Evolutionary conservation across 2,888 invertebrate genomes (phyloP).

Genomic region (Protodeltote pygarga): DNA sequence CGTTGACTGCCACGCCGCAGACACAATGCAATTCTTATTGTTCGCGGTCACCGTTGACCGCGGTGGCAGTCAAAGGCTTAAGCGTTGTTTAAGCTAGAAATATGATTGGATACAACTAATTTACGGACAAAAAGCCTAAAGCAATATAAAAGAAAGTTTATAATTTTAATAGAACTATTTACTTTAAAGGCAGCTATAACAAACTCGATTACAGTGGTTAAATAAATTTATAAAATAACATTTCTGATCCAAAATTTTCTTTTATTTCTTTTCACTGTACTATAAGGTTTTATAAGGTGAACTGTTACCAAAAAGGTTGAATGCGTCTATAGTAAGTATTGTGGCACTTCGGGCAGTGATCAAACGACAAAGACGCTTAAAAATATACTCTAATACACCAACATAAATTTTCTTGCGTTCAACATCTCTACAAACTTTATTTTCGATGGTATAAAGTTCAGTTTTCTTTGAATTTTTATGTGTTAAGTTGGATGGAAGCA

Average conservation of each 20-base stretch:
- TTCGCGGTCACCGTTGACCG: no score
- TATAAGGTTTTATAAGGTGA: conserved; percentile 50
- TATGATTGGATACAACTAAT: conserved; percentile 1
- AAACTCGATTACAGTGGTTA: conserved; percentile 38
- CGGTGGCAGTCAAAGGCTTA: no score
- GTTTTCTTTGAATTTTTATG: conserved; percentile 33
- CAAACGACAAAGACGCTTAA: conserved; percentile 80
- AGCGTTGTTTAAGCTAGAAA: no score
- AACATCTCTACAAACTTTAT: conserved; percentile 22
- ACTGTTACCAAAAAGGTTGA: conserved; percentile 69
- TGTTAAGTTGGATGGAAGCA: conserved; percentile 20
- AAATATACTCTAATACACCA: conserved; percentile 73
- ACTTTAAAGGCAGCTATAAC: conserved; percentile 32
- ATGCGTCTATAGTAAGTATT: conserved; percentile 68
- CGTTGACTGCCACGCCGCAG: no score
- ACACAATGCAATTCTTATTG: no score
- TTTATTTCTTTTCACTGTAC: conserved; percentile 51
- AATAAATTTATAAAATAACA: conserved; percentile 44
- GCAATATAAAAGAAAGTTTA: no score
- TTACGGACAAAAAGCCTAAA: conserved; percentile 13
- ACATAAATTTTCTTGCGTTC: conserved; percentile 23
- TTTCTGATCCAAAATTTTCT: conserved; percentile 45
- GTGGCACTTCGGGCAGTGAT: conserved; percentile 73
- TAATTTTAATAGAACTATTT: conserved; percentile 25
- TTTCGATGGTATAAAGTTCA: conserved; percentile 36